phyloP scores from a whole-genome alignment of 1,140 invertebrate genomes.

The Drosophila novamexicana region DNA sequence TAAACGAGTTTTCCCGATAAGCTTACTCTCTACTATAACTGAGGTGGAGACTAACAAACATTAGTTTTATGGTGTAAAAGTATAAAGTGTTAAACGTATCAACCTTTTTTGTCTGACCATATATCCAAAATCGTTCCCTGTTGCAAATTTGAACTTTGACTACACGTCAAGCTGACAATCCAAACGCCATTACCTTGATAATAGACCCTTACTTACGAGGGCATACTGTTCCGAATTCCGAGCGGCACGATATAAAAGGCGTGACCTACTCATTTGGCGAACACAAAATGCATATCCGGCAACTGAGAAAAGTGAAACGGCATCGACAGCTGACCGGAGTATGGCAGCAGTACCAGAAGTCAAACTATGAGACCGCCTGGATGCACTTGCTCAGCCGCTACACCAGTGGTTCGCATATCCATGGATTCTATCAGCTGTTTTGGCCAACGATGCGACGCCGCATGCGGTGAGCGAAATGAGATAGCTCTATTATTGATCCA shows the following conservation, averaged over 20 bases:
- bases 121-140: too few relatives aligned
- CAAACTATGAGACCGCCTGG: conserved; percentile 28
- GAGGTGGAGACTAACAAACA: too few relatives aligned
- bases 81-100: too few relatives aligned
- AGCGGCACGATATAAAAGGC: conserved; percentile 44
- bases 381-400: conserved; percentile 48
- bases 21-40: too few relatives aligned
- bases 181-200: not conserved
- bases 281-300: conserved; percentile 37
- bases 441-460: conserved; percentile 57
- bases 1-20: too few relatives aligned
- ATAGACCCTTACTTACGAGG: not conserved
- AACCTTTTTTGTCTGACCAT: too few relatives aligned
- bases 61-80: too few relatives aligned
- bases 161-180: not conserved
- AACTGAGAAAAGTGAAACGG: conserved; percentile 4
- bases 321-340: not conserved
- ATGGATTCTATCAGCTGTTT: conserved; percentile 63
- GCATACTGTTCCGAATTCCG: not conserved
- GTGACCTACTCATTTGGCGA: not conserved
- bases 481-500: too few relatives aligned
- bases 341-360: conserved; percentile 13
- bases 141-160: too few relatives aligned
- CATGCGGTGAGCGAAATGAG: conserved; percentile 51
- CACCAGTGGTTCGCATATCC: conserved; percentile 51